These are phyloP conservation scores for Notothenia coriiceps DNA, from an alignment of 2,113 vertebrate genomes.

Conservation along the genomic window DNA sequence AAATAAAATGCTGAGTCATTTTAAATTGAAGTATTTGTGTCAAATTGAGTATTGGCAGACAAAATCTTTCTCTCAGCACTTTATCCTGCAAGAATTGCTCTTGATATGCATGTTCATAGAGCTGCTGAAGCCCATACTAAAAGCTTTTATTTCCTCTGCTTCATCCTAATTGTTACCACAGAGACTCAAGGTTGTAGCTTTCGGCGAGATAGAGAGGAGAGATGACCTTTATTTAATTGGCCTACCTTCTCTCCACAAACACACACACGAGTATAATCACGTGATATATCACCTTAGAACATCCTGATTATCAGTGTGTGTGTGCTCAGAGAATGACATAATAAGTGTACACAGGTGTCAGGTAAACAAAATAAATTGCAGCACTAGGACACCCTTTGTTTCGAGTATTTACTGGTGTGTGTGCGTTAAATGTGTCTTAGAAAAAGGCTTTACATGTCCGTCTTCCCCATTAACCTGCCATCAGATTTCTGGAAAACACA, in stretches of 20 bases:
- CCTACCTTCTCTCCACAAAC: constrained; percentile 40
- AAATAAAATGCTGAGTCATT: not conserved
- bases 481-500: constrained; percentile 22
- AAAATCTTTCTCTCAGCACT: not conserved
- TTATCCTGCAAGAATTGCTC: not conserved
- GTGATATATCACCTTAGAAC: constrained; percentile 41
- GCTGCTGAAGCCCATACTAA: not conserved
- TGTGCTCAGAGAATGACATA: not conserved
- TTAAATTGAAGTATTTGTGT: not conserved
- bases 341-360: constrained; percentile 18
- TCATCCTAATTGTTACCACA: constrained; percentile 30
- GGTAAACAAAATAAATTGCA: constrained; percentile 55
- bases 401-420: constrained; percentile 8
- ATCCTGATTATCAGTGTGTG: constrained; percentile 3
- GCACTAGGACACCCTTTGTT: constrained; percentile 4
- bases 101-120: not conserved
- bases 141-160: constrained; percentile 3
- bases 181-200: constrained; percentile 23
- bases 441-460: constrained; percentile 4
- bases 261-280: not conserved
- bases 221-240: constrained; percentile 57
- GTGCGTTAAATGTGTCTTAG: constrained; percentile 24
- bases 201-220: constrained; percentile 22
- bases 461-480: constrained; percentile 6
- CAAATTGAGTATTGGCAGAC: not conserved